Evolutionary conservation across 2,888 invertebrate species (phyloP), one percentile per base, ranked within the genome.

Genomic region (Colostygia pectinataria): DNA sequence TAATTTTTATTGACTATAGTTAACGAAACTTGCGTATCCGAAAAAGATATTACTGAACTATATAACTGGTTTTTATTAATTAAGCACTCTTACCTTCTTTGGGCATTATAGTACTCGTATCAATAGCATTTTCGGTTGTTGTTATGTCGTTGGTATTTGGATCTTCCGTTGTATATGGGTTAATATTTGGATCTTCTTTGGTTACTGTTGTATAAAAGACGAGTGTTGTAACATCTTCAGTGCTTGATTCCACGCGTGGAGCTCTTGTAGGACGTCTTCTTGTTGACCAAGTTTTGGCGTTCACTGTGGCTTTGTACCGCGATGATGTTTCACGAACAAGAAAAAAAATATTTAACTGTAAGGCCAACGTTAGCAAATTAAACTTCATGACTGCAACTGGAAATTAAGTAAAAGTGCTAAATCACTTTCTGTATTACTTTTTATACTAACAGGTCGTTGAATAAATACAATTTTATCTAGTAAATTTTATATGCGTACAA

Each of bases 321-420:
- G 27, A 9, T 10, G 10, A 10, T 18, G 15, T 28, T 28, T 28
- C 14, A 25, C 20, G n/a, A 20, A 27, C 8, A 18, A 34, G 9
- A 33, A 24, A 36, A 23, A 24, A 2, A n/a, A 37, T 25, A 37
- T 37, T 24, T 1, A 37, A 15, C 10, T 37, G 13, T 37, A 45
- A 9, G 6, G 9, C 8, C 4, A 38, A 18, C 10, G 31, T 18
- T 12, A 38, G 10, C 12, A 45, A 38, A 23, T 25, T 25, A 12
- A 9, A 25, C 32, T 37, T 37, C 45, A 45, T 45, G 29, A 32
- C 32, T 31, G 25, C 7, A 20, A 41, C 2, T 4, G 13, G 18
- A 25, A 10, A 29, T 8, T 8, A 20, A 29, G n/a, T 40, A 9
- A 14, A 31, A 31, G 14, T 31, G 14, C 12, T 12, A 10, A 18